These are phyloP conservation scores for Poeciliopsis turrubarensis DNA, from an alignment of 2,113 vertebrate species.

Conservation along the genomic window DNA sequence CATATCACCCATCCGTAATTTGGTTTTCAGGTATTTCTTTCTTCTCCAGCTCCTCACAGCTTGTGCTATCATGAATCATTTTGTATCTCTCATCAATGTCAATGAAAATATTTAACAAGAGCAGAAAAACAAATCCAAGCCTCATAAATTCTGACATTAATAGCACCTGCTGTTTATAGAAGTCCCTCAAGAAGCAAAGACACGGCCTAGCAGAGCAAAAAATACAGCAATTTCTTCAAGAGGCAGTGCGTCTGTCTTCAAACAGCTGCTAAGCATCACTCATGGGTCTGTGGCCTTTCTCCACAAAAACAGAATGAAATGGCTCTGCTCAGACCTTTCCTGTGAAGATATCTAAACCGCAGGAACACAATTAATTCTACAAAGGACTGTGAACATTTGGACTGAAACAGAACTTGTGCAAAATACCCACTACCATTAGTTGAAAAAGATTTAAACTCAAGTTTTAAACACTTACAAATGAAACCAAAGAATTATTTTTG, in stretches of 20 bases:
- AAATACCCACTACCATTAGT: too few relatives aligned
- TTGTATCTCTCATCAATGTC: neutral
- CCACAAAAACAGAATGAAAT: constrained; percentile 7
- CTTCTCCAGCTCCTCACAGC: neutral
- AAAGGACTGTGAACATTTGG: too few relatives aligned
- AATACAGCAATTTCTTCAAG: constrained; percentile 29
- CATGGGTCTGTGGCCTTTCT: neutral
- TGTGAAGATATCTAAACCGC: constrained; percentile 5
- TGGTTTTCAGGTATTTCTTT: too few relatives aligned
- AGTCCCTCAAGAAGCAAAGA: constrained; percentile 23
- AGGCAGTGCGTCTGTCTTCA: constrained; percentile 38
- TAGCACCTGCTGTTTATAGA: constrained; percentile 47
- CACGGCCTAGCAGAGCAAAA: constrained; percentile 49
- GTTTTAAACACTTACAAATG: too few relatives aligned
- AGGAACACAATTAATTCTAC: too few relatives aligned
- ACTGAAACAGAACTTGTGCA: too few relatives aligned
- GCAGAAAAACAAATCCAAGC: constrained; percentile 12
- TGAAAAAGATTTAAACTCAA: too few relatives aligned
- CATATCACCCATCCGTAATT: too few relatives aligned
- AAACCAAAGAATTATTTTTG: too few relatives aligned
- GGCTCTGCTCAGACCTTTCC: constrained; percentile 27
- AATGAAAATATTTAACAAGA: neutral
- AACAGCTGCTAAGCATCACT: constrained; percentile 42
- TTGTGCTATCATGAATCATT: neutral
- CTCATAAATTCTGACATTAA: constrained; percentile 39